These are phyloP conservation scores for Paraescarpia echinospica DNA, from an alignment of 1,140 invertebrate genomes.

Conservation along the genomic window DNA sequence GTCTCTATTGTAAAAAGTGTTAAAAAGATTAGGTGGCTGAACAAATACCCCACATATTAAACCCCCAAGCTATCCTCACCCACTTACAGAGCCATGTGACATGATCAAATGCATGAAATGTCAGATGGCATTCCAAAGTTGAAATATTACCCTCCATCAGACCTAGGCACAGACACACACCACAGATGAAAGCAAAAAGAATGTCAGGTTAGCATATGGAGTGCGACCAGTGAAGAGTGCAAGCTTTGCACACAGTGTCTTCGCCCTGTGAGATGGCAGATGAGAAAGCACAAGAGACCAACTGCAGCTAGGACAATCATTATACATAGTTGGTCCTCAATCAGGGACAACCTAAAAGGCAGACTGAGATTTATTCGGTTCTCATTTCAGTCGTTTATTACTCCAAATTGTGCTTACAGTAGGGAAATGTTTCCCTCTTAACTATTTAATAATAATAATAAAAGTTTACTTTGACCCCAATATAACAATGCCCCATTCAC, in stretches of 20 bases:
- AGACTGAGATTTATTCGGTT: no score
- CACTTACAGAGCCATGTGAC: neutral
- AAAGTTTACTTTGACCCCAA: no score
- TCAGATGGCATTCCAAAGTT: conserved; percentile 5
- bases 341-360: no score
- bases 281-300: neutral
- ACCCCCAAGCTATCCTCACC: neutral
- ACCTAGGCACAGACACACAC: neutral
- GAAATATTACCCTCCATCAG: conserved; percentile 5
- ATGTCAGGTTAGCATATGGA: neutral
- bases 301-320: neutral
- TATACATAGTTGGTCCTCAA: no score
- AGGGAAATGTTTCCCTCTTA: no score
- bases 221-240: neutral
- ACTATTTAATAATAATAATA: no score
- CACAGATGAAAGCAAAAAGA: neutral
- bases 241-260: neutral
- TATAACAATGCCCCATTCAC: no score
- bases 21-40: neutral
- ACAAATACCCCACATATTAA: neutral
- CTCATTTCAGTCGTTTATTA: no score
- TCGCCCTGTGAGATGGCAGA: neutral
- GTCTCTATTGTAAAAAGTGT: no score
- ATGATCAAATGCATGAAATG: conserved; percentile 6
- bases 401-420: no score